phyloP scores from a whole-genome alignment of 37 sponge, comb jelly and placozoan genomes.

The Tethya wilhelma region DNA sequence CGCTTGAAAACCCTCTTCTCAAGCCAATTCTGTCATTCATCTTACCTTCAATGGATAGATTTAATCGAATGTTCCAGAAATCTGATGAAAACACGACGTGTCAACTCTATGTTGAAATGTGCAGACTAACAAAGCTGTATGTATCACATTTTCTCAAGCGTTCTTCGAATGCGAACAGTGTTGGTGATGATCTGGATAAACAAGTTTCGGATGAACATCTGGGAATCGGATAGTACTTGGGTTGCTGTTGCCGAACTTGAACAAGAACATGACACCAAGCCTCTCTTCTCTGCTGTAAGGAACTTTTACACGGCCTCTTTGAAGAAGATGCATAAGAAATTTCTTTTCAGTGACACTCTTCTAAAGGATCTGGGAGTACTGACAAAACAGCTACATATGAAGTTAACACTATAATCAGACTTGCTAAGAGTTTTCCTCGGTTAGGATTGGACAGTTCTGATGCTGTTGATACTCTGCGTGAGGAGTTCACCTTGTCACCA shows the following conservation, averaged over 20 bases:
- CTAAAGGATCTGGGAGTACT: conserved; percentile 49
- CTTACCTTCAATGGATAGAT: conserved; percentile 61
- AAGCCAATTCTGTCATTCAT: conserved; percentile 42
- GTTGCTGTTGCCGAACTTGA: conserved; percentile 6
- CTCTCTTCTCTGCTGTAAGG: conserved; percentile 1
- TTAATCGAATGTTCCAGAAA: conserved; percentile 44
- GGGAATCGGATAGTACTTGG: conserved; percentile 45
- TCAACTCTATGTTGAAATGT: conserved; percentile 52
- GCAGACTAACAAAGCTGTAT: conserved; percentile 40
- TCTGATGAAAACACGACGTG: conserved; percentile 29
- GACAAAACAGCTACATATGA: conserved; percentile 8
- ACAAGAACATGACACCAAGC: not conserved
- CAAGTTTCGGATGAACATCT: conserved; percentile 21
- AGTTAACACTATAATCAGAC: not conserved
- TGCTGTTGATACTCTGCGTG: conserved; percentile 31
- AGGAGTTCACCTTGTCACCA: conserved; percentile 36
- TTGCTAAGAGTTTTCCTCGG: conserved; percentile 23
- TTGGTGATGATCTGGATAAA: conserved; percentile 15
- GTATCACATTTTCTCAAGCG: conserved; percentile 30
- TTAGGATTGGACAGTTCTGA: conserved; percentile 7
- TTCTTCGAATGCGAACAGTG: not conserved
- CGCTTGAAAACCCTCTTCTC: conserved; percentile 39
- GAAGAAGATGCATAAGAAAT: conserved; percentile 42
- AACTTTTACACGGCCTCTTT: conserved; percentile 31
- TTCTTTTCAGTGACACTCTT: conserved; percentile 40